phyloP scores from a whole-genome alignment of 2,888 invertebrate species.

The Isotomurus palustris region DNA sequence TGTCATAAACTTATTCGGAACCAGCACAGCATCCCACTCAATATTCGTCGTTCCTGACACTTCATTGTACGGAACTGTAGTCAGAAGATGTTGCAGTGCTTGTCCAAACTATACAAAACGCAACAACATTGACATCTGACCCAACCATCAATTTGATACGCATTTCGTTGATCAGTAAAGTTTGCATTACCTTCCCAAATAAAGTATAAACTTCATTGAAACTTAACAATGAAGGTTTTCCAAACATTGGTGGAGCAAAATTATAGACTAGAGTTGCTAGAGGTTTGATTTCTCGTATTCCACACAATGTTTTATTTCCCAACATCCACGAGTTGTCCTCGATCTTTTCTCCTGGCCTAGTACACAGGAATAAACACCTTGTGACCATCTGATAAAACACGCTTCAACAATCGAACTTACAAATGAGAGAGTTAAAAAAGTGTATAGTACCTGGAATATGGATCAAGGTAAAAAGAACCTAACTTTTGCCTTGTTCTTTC shows the following conservation, averaged over 20 bases:
- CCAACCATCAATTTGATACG: neutral
- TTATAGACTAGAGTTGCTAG: constrained; percentile 77
- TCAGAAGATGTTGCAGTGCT: constrained; percentile 77
- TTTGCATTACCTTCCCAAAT: constrained; percentile 62
- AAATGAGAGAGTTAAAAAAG: too few relatives aligned
- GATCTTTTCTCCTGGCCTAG: constrained; percentile 52
- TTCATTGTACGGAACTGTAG: constrained; percentile 74
- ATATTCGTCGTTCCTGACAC: constrained; percentile 79
- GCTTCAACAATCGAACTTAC: neutral
- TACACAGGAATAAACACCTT: constrained; percentile 7
- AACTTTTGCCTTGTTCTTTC: constrained; percentile 47
- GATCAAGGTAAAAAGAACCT: constrained; percentile 46
- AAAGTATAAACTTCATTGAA: constrained; percentile 70
- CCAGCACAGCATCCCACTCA: constrained; percentile 89
- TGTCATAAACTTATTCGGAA: constrained; percentile 75
- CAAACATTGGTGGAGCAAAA: constrained; percentile 63
- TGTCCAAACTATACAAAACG: constrained; percentile 67
- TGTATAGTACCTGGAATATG: constrained; percentile 41
- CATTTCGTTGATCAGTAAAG: neutral
- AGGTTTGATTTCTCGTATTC: constrained; percentile 62
- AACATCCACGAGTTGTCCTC: constrained; percentile 64
- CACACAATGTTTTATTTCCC: constrained; percentile 68
- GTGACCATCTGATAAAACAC: neutral
- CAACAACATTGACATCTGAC: too few relatives aligned
- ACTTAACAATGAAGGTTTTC: constrained; percentile 65